phyloP scores from a whole-genome alignment of 2,888 invertebrate genomes.

The Sesia bembeciformis region DNA sequence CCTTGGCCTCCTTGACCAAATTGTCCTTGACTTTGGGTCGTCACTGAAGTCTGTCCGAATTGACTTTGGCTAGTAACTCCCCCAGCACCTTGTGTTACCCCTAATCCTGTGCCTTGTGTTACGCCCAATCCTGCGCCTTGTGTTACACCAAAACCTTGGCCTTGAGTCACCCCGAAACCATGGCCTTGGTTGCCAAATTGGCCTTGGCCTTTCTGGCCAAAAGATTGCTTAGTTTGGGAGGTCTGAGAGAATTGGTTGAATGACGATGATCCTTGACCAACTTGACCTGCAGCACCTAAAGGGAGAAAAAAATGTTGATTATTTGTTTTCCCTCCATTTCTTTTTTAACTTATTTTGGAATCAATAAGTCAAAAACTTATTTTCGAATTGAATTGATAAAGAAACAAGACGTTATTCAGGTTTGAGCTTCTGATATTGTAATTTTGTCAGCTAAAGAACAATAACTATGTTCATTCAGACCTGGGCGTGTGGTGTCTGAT shows the following conservation, averaged over 20 bases:
- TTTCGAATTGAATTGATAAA: too few relatives aligned
- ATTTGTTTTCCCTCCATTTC: too few relatives aligned
- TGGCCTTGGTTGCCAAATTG: conserved; percentile 6
- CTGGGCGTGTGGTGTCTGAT: too few relatives aligned
- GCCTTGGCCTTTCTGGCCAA: conserved; percentile 5
- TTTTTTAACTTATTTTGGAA: too few relatives aligned
- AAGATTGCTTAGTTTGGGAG: conserved; percentile 3
- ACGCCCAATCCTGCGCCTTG: conserved; percentile 5
- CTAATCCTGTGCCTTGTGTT: conserved; percentile 8
- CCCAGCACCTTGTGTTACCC: not conserved
- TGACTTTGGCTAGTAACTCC: conserved; percentile 1
- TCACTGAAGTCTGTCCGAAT: not conserved
- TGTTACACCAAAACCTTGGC: conserved; percentile 3
- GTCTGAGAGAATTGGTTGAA: conserved; percentile 1
- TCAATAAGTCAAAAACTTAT: too few relatives aligned
- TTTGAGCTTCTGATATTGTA: too few relatives aligned
- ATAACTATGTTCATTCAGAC: too few relatives aligned
- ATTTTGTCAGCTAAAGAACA: too few relatives aligned
- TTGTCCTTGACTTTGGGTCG: conserved; percentile 3
- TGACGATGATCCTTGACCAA: not conserved
- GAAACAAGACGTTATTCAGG: too few relatives aligned
- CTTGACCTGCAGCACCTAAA: not conserved
- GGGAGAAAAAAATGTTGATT: not conserved
- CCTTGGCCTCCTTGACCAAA: conserved; percentile 4
- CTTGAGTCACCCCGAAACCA: conserved; percentile 4